phyloP scores from a whole-genome alignment of 2,888 invertebrate genomes.

The Acrobasis repandana region DNA sequence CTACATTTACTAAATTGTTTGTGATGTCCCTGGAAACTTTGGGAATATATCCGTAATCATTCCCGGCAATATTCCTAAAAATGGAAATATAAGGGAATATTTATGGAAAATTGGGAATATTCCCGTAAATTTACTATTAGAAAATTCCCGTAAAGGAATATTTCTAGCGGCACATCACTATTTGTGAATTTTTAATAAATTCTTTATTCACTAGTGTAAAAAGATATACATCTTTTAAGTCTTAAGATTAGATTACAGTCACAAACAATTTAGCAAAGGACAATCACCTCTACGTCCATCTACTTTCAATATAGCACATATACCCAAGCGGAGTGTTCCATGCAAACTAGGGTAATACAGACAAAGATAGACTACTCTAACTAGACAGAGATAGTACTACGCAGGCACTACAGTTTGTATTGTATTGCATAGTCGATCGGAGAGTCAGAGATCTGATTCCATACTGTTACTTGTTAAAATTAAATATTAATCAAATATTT shows the following conservation, averaged over 20 bases:
- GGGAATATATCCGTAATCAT: no score
- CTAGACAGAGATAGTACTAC: slow-evolving; percentile 41
- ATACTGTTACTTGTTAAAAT: background rate
- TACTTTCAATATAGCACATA: slow-evolving; percentile 46
- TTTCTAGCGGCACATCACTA: no score
- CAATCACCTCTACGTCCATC: slow-evolving; percentile 34
- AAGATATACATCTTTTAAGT: no score
- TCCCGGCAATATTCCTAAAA: no score
- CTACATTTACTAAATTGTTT: slow-evolving; percentile 23
- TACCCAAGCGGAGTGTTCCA: slow-evolving; percentile 62
- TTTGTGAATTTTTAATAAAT: no score
- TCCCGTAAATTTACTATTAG: no score
- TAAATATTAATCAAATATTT: background rate
- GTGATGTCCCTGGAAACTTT: background rate
- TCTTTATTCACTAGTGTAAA: no score
- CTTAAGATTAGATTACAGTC: background rate
- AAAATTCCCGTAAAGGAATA: no score
- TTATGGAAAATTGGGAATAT: no score
- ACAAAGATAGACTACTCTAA: slow-evolving; percentile 38
- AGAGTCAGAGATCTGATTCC: background rate
- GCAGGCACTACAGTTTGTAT: slow-evolving; percentile 38
- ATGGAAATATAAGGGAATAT: no score
- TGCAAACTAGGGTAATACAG: slow-evolving; percentile 51
- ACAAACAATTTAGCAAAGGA: slow-evolving; percentile 13
- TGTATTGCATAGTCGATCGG: background rate